Conservation (phyloP, 2,888 invertebrate species). For the Ochlodes sylvanus region DNA sequence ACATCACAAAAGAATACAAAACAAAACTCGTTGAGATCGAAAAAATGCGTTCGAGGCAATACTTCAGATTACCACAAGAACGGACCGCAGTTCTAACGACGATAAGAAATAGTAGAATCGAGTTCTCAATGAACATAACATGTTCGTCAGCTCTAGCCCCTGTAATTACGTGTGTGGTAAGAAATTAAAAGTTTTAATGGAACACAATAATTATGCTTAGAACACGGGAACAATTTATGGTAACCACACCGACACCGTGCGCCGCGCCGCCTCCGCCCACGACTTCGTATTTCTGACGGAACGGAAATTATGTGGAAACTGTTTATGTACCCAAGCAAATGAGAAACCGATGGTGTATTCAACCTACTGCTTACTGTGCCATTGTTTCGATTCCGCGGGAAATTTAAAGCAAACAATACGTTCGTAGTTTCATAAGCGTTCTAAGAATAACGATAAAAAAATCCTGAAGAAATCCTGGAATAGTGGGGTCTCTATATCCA, state of each 20-base stretch:
- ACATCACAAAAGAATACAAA: background rate
- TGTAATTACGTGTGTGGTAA: background rate
- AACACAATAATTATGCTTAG: background rate
- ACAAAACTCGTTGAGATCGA: conserved; percentile 13
- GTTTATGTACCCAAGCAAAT: background rate
- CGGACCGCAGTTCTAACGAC: conserved; percentile 8
- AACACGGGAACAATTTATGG: background rate
- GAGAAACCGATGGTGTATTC: background rate
- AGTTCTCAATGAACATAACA: too few species aligned
- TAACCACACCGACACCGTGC: background rate
- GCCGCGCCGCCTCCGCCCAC: background rate
- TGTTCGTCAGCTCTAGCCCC: background rate
- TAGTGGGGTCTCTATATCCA: too few species aligned
- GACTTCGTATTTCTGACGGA: background rate
- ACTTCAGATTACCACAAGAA: conserved; percentile 6
- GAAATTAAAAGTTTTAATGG: conserved; percentile 1
- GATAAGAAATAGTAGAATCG: background rate
- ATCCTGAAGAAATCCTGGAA: too few species aligned
- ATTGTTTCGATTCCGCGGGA: too few species aligned
- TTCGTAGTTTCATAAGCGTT: too few species aligned
- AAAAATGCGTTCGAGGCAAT: conserved; percentile 9
- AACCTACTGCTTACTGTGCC: background rate
- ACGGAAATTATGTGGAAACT: background rate
- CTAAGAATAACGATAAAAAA: too few species aligned
- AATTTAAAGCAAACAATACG: too few species aligned